phyloP scores from a whole-genome alignment of 2,113 vertebrate genomes.

The Paracyprichromis sp. region DNA sequence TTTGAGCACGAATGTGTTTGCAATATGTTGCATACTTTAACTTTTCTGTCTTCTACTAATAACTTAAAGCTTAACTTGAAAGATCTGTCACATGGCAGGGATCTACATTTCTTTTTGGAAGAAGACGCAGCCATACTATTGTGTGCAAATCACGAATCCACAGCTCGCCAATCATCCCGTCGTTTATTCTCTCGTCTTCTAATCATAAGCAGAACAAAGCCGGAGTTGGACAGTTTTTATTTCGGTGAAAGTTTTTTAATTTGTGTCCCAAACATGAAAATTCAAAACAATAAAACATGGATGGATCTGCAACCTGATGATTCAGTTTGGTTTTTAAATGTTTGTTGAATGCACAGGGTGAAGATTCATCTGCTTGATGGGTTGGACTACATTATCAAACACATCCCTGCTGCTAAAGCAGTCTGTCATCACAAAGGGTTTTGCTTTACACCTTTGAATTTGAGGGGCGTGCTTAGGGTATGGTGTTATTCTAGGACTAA shows the following conservation, averaged over 20 bases:
- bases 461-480: not conserved
- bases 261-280: not conserved
- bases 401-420: no score
- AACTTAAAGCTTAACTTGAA: not conserved
- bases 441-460: not conserved
- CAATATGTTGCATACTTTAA: not conserved
- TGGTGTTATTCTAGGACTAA: not conserved
- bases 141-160: not conserved
- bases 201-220: accelerated
- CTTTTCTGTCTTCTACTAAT: not conserved
- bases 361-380: accelerated
- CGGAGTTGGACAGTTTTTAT: not conserved
- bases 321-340: not conserved
- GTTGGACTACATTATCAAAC: not conserved
- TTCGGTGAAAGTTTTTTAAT: not conserved
- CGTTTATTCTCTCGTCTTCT: not conserved
- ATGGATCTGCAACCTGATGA: not conserved
- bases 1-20: not conserved
- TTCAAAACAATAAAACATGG: not conserved
- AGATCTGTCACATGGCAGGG: not conserved
- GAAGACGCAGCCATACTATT: not conserved
- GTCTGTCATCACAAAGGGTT: not conserved
- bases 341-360: not conserved
- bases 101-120: not conserved
- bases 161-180: not conserved